Evolutionary conservation across 2,797 vertebrate genomes (phyloP), one percentile per base, ranked within the genome.

Genomic region (Myotis findleyi): DNA sequence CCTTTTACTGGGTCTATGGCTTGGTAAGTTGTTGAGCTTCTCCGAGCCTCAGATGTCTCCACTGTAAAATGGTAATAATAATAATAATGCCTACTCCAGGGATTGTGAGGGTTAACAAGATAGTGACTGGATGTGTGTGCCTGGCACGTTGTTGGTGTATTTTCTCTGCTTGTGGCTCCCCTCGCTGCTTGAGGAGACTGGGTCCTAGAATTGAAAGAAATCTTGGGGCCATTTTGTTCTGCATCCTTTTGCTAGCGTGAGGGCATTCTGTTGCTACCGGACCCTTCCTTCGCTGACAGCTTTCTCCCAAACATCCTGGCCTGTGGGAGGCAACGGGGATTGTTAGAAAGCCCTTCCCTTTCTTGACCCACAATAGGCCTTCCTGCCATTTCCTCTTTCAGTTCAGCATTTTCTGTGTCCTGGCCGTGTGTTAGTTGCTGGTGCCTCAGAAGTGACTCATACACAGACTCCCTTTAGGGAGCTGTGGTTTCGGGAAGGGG

Each of bases 311-410:
- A 71, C 23, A 59, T n/a, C n/a, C 55, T 81, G 57, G 80, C 33
- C 62, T 53, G 6, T 36, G 51, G 62, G 27, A 80, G 79, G n/a
- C 76, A 69, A 25, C 51, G 91, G 64, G 66, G 30, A 82, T 96
- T 95, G 73, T 94, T 93, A 93, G 87, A 94, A 96, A 95, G 85
- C 51, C 59, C 77, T 93, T 96, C 82, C 85, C 64, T 49, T 82
- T 93, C 81, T 92, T 88, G 81, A 92, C 81, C 80, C 41, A 55
- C 84, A 71, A 0, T 41, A 66, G 53, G 30, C 36, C n/a, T 95
- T 73, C 71, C 62, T 53, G 41, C 51, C 27, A 18, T 71, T 91
- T 93, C 55, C 33, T 23, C 69, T 94, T 53, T 91, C 83, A 83
- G 53, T 80, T 94, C 93, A 93, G 83, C 49, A 47, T 86, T 95